Evolutionary conservation across 2,888 invertebrate species (phyloP).

Genomic region (Chalcis sispes): DNA sequence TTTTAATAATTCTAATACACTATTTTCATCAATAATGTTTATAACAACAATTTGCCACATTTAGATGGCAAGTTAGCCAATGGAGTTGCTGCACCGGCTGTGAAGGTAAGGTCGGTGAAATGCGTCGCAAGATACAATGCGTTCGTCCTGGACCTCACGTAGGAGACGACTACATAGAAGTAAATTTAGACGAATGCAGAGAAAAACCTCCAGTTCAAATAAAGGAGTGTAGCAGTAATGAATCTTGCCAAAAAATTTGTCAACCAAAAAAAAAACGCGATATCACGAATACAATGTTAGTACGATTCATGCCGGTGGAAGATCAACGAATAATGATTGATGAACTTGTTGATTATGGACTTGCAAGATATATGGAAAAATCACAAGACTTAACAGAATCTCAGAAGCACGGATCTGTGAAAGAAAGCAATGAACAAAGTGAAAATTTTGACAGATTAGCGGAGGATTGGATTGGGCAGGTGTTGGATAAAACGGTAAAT

Average conservation of each 20-base stretch:
- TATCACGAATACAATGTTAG: constrained; percentile 20
- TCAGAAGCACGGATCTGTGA: background rate
- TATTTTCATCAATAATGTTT: constrained; percentile 39
- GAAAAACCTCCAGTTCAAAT: constrained; percentile 65
- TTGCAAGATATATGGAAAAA: constrained; percentile 61
- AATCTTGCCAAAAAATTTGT: constrained; percentile 66
- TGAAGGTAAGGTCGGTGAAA: constrained; percentile 75
- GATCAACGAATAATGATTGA: constrained; percentile 59
- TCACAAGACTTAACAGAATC: constrained; percentile 20
- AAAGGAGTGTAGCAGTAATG: constrained; percentile 63
- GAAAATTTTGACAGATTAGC: background rate
- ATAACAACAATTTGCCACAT: background rate
- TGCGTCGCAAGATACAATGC: constrained; percentile 77
- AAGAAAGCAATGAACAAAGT: background rate
- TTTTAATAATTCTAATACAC: no score
- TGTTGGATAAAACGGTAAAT: background rate
- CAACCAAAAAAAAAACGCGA: constrained; percentile 54
- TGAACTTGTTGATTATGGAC: constrained; percentile 62
- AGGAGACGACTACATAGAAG: constrained; percentile 75
- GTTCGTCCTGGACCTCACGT: constrained; percentile 74
- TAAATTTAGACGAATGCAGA: constrained; percentile 65
- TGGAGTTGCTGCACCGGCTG: constrained; percentile 82
- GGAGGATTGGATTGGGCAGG: constrained; percentile 1
- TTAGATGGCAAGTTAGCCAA: constrained; percentile 81
- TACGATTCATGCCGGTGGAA: background rate